Evolutionary conservation across 2,113 vertebrate species (phyloP).

Genomic region (Gymnocephalus cernua): DNA sequence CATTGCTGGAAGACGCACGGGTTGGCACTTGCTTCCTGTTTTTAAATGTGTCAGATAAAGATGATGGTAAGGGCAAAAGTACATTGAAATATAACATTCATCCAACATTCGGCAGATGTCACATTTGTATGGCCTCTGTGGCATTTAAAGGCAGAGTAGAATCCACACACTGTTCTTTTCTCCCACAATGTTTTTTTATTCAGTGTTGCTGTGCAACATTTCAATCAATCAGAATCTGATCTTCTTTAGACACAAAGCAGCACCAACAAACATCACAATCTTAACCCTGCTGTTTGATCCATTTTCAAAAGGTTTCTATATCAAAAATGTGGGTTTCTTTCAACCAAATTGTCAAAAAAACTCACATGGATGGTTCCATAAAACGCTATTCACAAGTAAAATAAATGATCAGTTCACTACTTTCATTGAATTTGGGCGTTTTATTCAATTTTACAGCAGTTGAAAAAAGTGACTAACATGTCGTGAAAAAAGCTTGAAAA

Average conservation of each 20-base stretch:
- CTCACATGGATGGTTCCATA: no score
- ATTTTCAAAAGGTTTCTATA: no score
- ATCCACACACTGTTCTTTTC: not conserved
- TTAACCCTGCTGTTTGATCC: no score
- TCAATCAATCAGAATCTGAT: not conserved
- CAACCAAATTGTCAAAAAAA: no score
- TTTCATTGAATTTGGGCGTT: no score
- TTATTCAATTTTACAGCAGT: no score
- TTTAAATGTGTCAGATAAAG: slow-evolving; percentile 81
- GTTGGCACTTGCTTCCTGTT: slow-evolving; percentile 77
- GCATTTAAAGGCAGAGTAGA: not conserved
- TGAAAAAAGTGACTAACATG: no score
- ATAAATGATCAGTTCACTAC: no score
- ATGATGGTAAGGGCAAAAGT: slow-evolving; percentile 77
- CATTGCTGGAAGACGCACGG: slow-evolving; percentile 73
- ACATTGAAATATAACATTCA: not conserved
- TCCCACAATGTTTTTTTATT: not conserved
- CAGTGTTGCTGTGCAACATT: not conserved
- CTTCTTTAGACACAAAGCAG: not conserved
- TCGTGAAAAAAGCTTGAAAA: no score
- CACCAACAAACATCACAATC: not conserved
- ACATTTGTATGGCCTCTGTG: not conserved
- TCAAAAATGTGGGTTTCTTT: no score
- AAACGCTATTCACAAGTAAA: no score
- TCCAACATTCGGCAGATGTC: not conserved